Base-by-base conservation (phyloP, 2,113 vertebrate species). In the Athene noctua region DNA sequence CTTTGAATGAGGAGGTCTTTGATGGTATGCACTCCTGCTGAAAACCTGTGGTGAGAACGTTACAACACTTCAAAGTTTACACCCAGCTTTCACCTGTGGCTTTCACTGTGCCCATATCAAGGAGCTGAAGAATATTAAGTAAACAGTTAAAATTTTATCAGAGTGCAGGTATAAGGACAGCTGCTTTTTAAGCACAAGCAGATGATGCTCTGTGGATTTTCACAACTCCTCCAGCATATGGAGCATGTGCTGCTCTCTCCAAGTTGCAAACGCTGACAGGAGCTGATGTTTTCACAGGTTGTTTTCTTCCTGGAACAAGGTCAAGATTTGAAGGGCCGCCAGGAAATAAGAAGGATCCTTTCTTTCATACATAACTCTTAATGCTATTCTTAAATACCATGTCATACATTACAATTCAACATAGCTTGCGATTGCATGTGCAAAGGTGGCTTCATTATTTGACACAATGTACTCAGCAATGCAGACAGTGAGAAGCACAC, bases 281-380 rank as follows among this genome's bases (percentile, higher is more conserved):
- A 92, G 91, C 66, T 85, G 86, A 67, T 88, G 95, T 95, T 92
- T 86, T 82, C 80, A 75, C 93, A 65, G 71, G 80, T 80, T 94
- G 78, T 49, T 85, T 91, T 79, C 77, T 57, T 91, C 86, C 80
- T 96, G 84, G 75, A 93, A 71, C 0, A 0, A 74, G 61, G 78
- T 91, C 81, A 63, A 87, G 86, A 65, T 90, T 62, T 88, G 58
- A 95, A 85, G 78, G 54, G 84, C 71, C 2, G 9, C 73, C 65
- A 88, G 73, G 58, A 87, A 94, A 82, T 58, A 27, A 85, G 52
- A 54, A 91, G 32, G 38, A 66, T 80, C 74, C 54, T 70, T 52
- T 47, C 73, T 68, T 85, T 80, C 78, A 78, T 22, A 54, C 13
- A 8, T 26, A 87, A 77, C 13, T 61, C 51, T n/a, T 70, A 77